Percentiles rank a stretch among this genome's conserved stretches.
phyloP scores from a whole-genome alignment of 2,888 invertebrate species.

The Acheta domesticus region DNA sequence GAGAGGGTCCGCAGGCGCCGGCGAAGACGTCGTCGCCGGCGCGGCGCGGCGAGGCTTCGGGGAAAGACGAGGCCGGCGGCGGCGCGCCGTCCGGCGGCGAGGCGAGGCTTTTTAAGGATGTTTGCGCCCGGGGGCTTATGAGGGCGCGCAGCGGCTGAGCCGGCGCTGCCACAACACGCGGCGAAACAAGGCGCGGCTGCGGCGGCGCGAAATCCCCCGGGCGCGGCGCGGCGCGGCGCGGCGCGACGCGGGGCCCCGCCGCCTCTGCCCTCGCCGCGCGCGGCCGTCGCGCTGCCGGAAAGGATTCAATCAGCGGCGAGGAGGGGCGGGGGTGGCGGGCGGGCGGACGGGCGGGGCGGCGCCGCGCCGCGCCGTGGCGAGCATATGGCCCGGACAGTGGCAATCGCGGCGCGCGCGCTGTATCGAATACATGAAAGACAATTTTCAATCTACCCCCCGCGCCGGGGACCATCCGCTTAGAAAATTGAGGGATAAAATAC shows the following conservation, averaged over 20 bases:
- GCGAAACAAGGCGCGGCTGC: not conserved
- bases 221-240: not conserved
- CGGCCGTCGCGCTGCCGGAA: not conserved
- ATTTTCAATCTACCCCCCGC: constrained; percentile 35
- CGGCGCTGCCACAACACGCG: constrained; percentile 18
- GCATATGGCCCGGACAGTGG: constrained; percentile 28
- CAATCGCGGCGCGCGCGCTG: constrained; percentile 26
- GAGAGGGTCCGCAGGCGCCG: too few species aligned
- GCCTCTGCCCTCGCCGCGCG: not conserved
- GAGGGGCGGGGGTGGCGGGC: not conserved
- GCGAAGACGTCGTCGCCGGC: too few species aligned
- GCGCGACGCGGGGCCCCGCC: too few species aligned
- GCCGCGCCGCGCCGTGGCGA: not conserved
- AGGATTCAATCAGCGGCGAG: constrained; percentile 8
- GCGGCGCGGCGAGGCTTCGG: too few species aligned
- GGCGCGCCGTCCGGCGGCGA: not conserved
- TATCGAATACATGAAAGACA: constrained; percentile 37
- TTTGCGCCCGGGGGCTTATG: not conserved
- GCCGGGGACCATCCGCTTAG: constrained; percentile 21
- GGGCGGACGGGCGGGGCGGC: not conserved
- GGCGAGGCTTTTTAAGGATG: not conserved
- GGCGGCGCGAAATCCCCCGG: not conserved
- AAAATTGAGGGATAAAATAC: constrained; percentile 27
- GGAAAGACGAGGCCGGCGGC: not conserved
- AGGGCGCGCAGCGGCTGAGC: not conserved